phyloP scores from a whole-genome alignment of 2,888 invertebrate species.

The Ophioninae sp. region DNA sequence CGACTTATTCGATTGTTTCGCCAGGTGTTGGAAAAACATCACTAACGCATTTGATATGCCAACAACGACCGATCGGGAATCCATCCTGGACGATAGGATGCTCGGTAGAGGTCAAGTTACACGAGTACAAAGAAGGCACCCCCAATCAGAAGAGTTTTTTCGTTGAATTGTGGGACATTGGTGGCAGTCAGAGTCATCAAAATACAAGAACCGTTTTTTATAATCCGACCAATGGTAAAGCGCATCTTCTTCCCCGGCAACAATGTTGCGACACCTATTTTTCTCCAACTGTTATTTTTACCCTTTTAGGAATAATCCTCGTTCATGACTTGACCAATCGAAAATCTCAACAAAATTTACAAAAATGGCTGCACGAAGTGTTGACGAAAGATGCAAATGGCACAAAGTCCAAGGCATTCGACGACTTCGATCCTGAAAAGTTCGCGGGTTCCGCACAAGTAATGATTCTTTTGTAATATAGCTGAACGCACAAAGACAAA shows the following conservation, averaged over 20 bases:
- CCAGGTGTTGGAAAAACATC: slow-evolving; percentile 98
- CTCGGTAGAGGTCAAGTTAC: slow-evolving; percentile 96
- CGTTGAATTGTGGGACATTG: slow-evolving; percentile 98
- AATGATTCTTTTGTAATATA: slow-evolving; percentile 58
- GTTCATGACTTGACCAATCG: slow-evolving; percentile 98
- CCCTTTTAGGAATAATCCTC: slow-evolving; percentile 90
- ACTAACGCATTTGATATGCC: slow-evolving; percentile 94
- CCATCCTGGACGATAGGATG: slow-evolving; percentile 99
- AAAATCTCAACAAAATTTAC: slow-evolving; percentile 96
- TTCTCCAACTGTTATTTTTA: slow-evolving; percentile 35
- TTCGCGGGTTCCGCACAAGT: slow-evolving; percentile 91
- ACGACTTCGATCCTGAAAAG: slow-evolving; percentile 92
- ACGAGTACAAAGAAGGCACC: slow-evolving; percentile 97
- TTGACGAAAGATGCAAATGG: slow-evolving; percentile 87
- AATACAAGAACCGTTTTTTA: slow-evolving; percentile 97
- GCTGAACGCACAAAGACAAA: not conserved
- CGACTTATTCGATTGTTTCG: slow-evolving; percentile 65
- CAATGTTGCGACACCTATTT: too few species aligned
- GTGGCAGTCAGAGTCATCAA: slow-evolving; percentile 95
- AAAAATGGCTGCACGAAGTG: slow-evolving; percentile 96
- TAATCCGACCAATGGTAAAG: slow-evolving; percentile 92
- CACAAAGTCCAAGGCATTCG: slow-evolving; percentile 81
- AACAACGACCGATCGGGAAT: slow-evolving; percentile 91
- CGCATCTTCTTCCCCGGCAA: too few species aligned
- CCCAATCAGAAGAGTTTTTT: slow-evolving; percentile 95